Evolutionary conservation across 2,888 invertebrate genomes (phyloP).

Genomic region (Oscheius sp.): DNA sequence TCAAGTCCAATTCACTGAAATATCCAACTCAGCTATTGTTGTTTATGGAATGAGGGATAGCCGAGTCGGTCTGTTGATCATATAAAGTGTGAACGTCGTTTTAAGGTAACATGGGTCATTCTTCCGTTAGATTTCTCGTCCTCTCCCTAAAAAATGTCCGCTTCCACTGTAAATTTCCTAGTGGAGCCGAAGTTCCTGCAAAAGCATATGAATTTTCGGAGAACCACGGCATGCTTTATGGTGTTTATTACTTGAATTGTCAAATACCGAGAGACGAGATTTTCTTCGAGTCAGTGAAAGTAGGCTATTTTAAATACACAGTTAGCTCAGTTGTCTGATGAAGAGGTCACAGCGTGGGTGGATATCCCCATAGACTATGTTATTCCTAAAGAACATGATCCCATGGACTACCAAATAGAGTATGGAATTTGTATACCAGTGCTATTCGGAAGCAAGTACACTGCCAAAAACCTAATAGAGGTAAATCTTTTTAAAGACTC

Average conservation of each 20-base stretch:
- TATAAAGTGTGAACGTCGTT: neutral
- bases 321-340: neutral
- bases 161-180: constrained; percentile 15
- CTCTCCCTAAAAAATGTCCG: constrained; percentile 1
- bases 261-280: constrained; percentile 24
- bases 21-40: neutral
- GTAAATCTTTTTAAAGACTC: neutral
- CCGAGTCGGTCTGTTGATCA: neutral
- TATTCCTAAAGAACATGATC: constrained; percentile 35
- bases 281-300: neutral
- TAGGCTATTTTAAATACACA: neutral
- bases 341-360: neutral
- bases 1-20: neutral
- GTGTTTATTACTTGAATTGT: constrained; percentile 43
- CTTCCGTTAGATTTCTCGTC: constrained; percentile 36
- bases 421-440: constrained; percentile 48
- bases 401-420: constrained; percentile 19
- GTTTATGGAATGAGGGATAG: constrained; percentile 14
- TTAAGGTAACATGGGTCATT: constrained; percentile 45
- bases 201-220: constrained; percentile 46
- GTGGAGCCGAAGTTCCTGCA: constrained; percentile 2
- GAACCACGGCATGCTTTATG: constrained; percentile 38
- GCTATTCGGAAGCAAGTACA: constrained; percentile 42
- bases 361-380: constrained; percentile 31
- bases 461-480: constrained; percentile 39